Evolutionary conservation across 2,797 vertebrate species (phyloP).

Genomic region (Falco naumanni): DNA sequence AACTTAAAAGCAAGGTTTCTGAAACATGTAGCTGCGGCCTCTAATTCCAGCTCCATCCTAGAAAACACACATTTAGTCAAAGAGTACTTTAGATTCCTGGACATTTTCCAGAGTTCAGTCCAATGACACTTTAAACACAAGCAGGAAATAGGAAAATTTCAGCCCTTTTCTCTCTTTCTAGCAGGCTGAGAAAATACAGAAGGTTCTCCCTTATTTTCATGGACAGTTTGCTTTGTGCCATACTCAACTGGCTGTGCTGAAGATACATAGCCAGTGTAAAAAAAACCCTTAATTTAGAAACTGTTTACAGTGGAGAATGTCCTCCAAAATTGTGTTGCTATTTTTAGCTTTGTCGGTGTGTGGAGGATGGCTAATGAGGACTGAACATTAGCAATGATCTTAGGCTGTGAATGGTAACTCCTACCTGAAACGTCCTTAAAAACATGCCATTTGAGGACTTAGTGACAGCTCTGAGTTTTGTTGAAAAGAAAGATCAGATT

Average conservation of each 20-base stretch:
- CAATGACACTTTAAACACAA: background rate
- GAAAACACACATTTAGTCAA: background rate
- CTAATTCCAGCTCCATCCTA: background rate
- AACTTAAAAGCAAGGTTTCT: background rate
- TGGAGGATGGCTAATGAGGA: background rate
- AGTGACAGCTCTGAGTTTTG: background rate
- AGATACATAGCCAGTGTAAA: background rate
- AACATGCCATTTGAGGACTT: background rate
- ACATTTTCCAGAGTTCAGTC: background rate
- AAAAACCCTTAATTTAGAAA: background rate
- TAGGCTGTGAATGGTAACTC: background rate
- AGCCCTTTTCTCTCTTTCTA: background rate
- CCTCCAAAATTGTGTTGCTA: background rate
- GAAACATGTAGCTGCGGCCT: background rate
- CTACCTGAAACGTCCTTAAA: background rate
- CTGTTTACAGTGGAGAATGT: background rate
- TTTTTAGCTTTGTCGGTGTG: conserved; percentile 4
- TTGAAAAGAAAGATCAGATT: background rate
- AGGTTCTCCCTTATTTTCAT: background rate
- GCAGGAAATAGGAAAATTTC: background rate
- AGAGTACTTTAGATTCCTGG: background rate
- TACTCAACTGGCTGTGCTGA: background rate
- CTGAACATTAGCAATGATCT: background rate
- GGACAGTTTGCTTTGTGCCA: background rate
- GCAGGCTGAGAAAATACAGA: background rate